A percentile compares a stretch with the other conserved stretches of the same genome.
These are phyloP conservation scores for Cavia aperea DNA, from an alignment of 2,113 vertebrate genomes.

Conservation along the genomic window DNA sequence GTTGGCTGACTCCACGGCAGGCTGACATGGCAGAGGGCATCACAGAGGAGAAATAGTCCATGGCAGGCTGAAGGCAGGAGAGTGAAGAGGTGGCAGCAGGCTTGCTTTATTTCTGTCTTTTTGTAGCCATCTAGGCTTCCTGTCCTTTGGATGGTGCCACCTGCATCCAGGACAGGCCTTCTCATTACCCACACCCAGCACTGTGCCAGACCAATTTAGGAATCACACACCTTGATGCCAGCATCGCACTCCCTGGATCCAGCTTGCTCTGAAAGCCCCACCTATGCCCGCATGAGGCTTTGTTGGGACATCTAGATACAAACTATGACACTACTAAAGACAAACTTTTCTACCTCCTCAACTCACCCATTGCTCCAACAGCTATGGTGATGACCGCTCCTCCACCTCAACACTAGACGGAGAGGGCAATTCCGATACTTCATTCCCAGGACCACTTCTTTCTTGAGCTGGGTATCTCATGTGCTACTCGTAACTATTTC, in stretches of 20 bases:
- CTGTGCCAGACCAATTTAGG: neutral
- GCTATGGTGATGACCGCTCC: neutral
- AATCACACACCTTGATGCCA: neutral
- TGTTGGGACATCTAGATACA: neutral
- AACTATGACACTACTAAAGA: neutral
- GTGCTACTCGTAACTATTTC: neutral
- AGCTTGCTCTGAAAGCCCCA: neutral
- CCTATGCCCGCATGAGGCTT: neutral
- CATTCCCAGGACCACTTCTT: accelerated
- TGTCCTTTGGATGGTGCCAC: neutral
- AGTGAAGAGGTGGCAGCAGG: neutral
- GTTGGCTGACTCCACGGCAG: neutral
- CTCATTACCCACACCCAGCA: neutral
- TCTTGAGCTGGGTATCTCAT: neutral
- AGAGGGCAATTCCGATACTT: neutral
- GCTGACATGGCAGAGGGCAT: neutral
- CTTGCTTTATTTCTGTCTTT: neutral
- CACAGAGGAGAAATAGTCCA: neutral
- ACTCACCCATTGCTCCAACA: neutral
- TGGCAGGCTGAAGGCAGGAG: neutral
- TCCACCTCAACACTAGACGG: too few species aligned
- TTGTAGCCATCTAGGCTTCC: neutral
- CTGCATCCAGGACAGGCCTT: neutral
- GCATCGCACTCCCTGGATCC: neutral
- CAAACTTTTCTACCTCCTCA: neutral